Conservation (phyloP, 2,113 vertebrate species). For the Cyanoliseus patagonus region DNA sequence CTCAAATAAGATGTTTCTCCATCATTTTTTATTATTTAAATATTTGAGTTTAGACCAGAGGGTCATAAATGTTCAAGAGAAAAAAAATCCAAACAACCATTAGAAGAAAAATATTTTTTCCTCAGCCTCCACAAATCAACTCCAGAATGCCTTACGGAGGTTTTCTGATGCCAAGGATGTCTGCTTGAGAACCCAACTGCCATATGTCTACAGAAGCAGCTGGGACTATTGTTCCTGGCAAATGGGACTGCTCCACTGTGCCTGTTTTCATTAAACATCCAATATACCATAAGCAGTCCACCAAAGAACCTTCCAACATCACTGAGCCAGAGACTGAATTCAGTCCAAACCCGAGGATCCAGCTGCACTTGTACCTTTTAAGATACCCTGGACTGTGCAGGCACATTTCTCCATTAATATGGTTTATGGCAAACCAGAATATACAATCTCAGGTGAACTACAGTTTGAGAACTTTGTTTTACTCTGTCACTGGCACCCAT, state of each 20-base stretch:
- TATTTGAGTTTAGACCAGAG: background rate
- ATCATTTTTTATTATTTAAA: background rate
- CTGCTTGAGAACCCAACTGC: background rate
- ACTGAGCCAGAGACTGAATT: background rate
- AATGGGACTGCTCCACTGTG: background rate
- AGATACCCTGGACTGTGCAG: background rate
- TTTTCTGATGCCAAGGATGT: background rate
- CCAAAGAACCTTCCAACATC: background rate
- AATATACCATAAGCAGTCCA: background rate
- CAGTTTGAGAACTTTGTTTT: rapidly evolving
- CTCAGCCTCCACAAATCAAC: background rate
- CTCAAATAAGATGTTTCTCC: background rate
- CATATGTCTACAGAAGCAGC: background rate
- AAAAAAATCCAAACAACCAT: background rate
- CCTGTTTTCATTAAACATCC: background rate
- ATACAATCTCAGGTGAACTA: background rate
- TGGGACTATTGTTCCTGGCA: background rate
- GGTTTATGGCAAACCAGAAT: background rate
- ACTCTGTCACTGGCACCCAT: background rate
- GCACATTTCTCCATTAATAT: rapidly evolving
- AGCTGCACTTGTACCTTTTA: background rate
- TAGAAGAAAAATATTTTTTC: background rate
- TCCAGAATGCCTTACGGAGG: background rate
- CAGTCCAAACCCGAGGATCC: background rate
- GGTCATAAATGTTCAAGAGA: background rate